Evolutionary conservation across 2,888 invertebrate species (phyloP).

Genomic region (Eulithis prunata): DNA sequence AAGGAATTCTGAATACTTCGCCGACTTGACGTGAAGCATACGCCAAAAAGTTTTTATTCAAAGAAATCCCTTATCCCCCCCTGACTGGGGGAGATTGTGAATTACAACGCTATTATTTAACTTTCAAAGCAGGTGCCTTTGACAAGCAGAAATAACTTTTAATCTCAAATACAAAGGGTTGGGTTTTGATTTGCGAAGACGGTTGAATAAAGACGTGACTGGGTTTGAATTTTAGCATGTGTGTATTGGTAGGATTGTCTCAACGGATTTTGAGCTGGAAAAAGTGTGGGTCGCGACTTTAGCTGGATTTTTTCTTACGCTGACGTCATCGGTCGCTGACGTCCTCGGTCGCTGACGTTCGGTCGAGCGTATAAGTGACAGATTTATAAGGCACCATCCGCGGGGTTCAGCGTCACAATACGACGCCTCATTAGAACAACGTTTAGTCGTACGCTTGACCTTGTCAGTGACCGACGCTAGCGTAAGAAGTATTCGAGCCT

Average conservation of each 20-base stretch:
- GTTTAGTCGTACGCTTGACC: too few species aligned
- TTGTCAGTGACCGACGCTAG: too few species aligned
- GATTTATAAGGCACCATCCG: too few species aligned
- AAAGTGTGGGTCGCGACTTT: neutral
- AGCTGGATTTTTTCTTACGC: neutral
- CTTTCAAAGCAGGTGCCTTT: constrained; percentile 42
- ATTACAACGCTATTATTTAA: constrained; percentile 54
- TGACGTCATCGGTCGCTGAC: too few species aligned
- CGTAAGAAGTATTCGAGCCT: too few species aligned
- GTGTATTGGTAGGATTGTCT: constrained; percentile 35
- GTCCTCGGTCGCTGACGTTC: too few species aligned
- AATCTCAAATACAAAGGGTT: constrained; percentile 10
- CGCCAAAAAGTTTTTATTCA: constrained; percentile 43
- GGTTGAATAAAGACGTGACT: constrained; percentile 41
- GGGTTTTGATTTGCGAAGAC: constrained; percentile 16
- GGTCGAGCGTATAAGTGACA: too few species aligned
- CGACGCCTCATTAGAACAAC: too few species aligned
- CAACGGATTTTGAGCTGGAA: constrained; percentile 28
- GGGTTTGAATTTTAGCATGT: constrained; percentile 52
- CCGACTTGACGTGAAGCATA: constrained; percentile 23
- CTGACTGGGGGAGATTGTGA: constrained; percentile 47
- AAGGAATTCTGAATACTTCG: neutral
- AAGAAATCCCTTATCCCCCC: constrained; percentile 42
- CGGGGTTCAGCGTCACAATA: too few species aligned
- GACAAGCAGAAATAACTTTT: constrained; percentile 34